Evolutionary conservation across 2,888 invertebrate genomes (phyloP).

Genomic region (Xiphydria camelus): DNA sequence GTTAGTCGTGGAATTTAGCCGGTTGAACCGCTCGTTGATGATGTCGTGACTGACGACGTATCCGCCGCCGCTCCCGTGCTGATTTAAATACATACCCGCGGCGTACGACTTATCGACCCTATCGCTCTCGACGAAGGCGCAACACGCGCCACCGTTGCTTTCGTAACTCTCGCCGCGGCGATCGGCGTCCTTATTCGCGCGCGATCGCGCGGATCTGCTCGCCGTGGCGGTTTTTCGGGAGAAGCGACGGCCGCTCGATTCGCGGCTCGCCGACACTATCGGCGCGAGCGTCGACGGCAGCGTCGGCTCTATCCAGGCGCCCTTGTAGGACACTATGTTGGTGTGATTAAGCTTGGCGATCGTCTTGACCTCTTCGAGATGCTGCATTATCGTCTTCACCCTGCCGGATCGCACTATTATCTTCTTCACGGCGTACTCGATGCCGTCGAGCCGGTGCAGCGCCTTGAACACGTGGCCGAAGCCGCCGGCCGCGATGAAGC

Average conservation of each 20-base stretch:
- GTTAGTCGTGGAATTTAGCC: slow-evolving; percentile 26
- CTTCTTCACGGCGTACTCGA: slow-evolving; percentile 81
- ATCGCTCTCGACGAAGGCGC: too few species aligned
- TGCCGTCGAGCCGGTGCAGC: slow-evolving; percentile 73
- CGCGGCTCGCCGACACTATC: background rate
- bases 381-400: slow-evolving; percentile 66
- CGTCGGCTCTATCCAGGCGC: slow-evolving; percentile 76
- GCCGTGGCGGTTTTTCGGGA: too few species aligned
- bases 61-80: slow-evolving; percentile 10
- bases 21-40: slow-evolving; percentile 26
- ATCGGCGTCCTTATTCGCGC: background rate
- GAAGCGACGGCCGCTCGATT: too few species aligned
- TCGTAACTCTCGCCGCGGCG: background rate
- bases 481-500: slow-evolving; percentile 73
- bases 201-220: background rate
- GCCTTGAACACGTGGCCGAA: slow-evolving; percentile 80
- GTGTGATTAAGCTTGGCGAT: slow-evolving; percentile 77
- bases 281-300: slow-evolving; percentile 16
- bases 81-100: slow-evolving; percentile 25
- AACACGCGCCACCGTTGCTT: background rate
- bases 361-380: slow-evolving; percentile 78
- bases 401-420: slow-evolving; percentile 68
- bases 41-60: slow-evolving; percentile 22
- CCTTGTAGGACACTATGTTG: slow-evolving; percentile 82
- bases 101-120: background rate